Conservation (phyloP, 2,113 vertebrate genomes). For the Entomyzon cyanotis region DNA sequence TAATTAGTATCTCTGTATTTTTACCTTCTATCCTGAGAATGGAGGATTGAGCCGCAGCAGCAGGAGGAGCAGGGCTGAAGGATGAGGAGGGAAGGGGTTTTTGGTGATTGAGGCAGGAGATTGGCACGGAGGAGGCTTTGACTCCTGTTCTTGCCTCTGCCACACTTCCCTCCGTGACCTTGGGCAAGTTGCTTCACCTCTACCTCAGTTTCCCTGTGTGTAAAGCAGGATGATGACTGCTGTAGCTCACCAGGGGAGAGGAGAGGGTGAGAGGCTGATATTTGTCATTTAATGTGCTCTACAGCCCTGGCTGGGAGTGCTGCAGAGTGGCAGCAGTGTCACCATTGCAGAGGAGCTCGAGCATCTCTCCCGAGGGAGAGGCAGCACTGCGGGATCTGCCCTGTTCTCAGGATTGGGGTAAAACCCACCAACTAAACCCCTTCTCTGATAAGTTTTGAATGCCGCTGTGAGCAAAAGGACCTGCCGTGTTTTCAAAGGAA, state of each 20-base stretch:
- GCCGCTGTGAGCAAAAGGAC: slow-evolving; percentile 67
- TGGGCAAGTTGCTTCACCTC: neutral
- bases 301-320: neutral
- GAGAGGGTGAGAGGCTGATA: neutral
- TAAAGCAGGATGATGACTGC: neutral
- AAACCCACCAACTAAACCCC: neutral
- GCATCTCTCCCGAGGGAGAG: neutral
- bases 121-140: neutral
- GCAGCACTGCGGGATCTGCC: slow-evolving; percentile 2
- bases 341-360: neutral
- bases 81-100: neutral
- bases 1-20: neutral
- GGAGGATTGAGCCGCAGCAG: slow-evolving; percentile 13
- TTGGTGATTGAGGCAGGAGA: neutral
- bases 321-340: neutral
- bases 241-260: neutral
- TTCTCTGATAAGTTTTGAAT: slow-evolving; percentile 29
- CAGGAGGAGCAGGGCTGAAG: neutral
- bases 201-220: neutral
- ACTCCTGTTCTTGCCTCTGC: neutral
- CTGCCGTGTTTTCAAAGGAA: slow-evolving; percentile 44
- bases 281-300: fast-evolving
- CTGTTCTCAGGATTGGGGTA: slow-evolving; percentile 69
- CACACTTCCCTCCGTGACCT: neutral
- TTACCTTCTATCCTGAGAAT: slow-evolving; percentile 71